phyloP scores from a whole-genome alignment of 2,113 vertebrate genomes.

The Nanorana parkeri region DNA sequence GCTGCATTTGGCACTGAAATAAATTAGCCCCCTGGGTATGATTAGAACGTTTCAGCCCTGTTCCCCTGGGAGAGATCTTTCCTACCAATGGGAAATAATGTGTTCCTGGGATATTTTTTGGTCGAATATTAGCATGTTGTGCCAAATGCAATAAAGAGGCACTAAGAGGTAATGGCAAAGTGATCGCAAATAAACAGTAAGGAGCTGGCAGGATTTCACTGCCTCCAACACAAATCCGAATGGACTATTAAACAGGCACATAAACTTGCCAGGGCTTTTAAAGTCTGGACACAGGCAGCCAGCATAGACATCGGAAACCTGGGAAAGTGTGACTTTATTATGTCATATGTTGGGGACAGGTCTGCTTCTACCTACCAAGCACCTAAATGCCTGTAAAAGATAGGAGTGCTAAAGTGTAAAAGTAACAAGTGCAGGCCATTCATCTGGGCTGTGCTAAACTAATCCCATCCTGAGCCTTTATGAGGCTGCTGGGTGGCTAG shows the following conservation, averaged over 20 bases:
- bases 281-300: slow-evolving; percentile 61
- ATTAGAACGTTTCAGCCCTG: too few relatives aligned
- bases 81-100: slow-evolving; percentile 27
- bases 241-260: slow-evolving; percentile 68
- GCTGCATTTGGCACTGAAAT: too few relatives aligned
- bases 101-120: slow-evolving; percentile 10
- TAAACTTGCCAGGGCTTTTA: slow-evolving; percentile 65
- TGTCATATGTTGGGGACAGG: slow-evolving; percentile 59
- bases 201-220: slow-evolving; percentile 62
- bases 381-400: slow-evolving; percentile 65
- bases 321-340: slow-evolving; percentile 63
- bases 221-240: slow-evolving; percentile 67
- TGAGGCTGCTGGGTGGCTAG: slow-evolving; percentile 67
- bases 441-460: slow-evolving; percentile 65
- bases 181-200: slow-evolving; percentile 61
- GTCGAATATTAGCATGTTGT: slow-evolving; percentile 28
- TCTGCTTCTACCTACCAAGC: slow-evolving; percentile 61
- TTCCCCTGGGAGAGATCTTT: neutral
- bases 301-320: slow-evolving; percentile 62
- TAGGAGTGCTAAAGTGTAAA: slow-evolving; percentile 67
- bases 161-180: slow-evolving; percentile 60
- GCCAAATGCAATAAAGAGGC: slow-evolving; percentile 60
- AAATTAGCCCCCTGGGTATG: too few relatives aligned
- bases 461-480: slow-evolving; percentile 67
- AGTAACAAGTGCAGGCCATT: slow-evolving; percentile 68